Evolutionary conservation across 2,113 vertebrate genomes (phyloP).

Genomic region (Oryzias woworae): DNA sequence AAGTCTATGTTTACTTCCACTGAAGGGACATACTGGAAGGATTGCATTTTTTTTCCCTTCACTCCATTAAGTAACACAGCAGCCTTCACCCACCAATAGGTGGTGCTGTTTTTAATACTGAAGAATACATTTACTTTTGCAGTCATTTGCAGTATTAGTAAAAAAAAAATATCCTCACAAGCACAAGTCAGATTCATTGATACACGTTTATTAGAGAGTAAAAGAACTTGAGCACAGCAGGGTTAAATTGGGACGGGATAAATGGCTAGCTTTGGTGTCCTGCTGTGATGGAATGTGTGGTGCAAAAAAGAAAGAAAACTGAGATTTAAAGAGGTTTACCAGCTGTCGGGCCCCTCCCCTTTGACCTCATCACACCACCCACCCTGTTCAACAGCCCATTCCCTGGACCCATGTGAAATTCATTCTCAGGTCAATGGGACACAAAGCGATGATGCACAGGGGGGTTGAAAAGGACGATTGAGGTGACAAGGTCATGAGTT

Average conservation of each 20-base stretch:
- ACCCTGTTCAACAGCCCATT: constrained; percentile 12
- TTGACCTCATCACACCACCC: constrained; percentile 42
- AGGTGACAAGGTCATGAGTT: constrained; percentile 13
- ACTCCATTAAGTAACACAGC: constrained; percentile 15
- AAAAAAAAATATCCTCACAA: constrained; percentile 25
- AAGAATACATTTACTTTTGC: constrained; percentile 37
- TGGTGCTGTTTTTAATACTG: constrained; percentile 25
- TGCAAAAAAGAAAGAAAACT: constrained; percentile 47
- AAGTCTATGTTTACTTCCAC: neutral
- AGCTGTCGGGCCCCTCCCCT: constrained; percentile 73
- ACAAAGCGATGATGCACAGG: constrained; percentile 1
- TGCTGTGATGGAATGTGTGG: constrained; percentile 63
- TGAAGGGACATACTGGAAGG: too few relatives aligned
- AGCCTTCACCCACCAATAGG: constrained; percentile 22
- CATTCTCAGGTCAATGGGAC: constrained; percentile 37
- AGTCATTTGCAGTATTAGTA: constrained; percentile 3
- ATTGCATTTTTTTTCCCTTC: neutral
- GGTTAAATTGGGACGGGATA: constrained; percentile 33
- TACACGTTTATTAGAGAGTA: neutral
- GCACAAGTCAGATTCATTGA: constrained; percentile 13
- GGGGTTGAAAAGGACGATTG: neutral
- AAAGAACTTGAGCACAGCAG: neutral
- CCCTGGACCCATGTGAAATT: constrained; percentile 39
- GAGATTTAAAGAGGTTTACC: constrained; percentile 69
- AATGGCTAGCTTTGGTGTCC: constrained; percentile 22